Evolutionary conservation across 2,113 vertebrate genomes (phyloP).

Genomic region (Rhineura floridana): DNA sequence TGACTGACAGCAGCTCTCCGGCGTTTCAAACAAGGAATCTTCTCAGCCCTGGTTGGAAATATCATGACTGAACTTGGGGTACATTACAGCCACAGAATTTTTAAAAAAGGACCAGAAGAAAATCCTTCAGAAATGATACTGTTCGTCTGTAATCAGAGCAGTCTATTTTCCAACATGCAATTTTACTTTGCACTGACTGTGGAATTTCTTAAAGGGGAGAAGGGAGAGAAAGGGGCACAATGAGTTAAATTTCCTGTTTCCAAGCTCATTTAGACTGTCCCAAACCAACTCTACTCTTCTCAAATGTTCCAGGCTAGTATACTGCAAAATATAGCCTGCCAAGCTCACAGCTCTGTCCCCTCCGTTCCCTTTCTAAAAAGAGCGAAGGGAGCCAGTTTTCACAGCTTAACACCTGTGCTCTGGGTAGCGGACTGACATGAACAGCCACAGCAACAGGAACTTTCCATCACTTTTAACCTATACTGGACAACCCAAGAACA

Average conservation of each 20-base stretch:
- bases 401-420: constrained; percentile 6
- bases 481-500: not conserved
- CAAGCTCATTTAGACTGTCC: not conserved
- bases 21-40: not conserved
- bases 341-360: not conserved
- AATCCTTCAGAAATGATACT: not conserved
- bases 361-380: too few species aligned
- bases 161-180: not conserved
- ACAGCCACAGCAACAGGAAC: constrained; percentile 4
- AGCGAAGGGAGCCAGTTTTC: not conserved
- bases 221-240: not conserved
- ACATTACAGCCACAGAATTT: not conserved
- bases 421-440: not conserved
- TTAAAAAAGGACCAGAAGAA: not conserved
- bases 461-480: constrained; percentile 7
- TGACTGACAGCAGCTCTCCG: not conserved
- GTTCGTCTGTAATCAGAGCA: not conserved
- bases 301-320: not conserved
- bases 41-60: not conserved
- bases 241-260: not conserved
- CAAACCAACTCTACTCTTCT: not conserved
- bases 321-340: not conserved
- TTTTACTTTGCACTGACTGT: not conserved
- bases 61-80: not conserved
- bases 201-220: not conserved